A percentile compares a stretch with the other conserved stretches of the same genome.
These are phyloP conservation scores for Oscheius sp. DNA, from an alignment of 2,888 invertebrate species.

Conservation along the genomic window DNA sequence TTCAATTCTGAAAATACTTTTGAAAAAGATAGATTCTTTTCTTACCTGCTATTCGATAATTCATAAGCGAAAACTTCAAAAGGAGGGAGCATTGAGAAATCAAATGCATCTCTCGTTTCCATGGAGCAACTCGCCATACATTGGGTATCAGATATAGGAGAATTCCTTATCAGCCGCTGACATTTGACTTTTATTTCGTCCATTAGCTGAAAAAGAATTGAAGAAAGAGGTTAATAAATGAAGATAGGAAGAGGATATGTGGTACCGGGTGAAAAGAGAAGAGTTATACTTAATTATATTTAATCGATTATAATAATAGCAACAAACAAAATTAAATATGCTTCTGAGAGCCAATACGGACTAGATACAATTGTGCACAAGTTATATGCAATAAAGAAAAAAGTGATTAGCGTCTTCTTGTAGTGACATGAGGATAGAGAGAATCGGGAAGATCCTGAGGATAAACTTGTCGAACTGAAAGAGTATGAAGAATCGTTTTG, in stretches of 20 bases:
- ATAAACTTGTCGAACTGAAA: conserved; percentile 17
- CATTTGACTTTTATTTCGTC: background rate
- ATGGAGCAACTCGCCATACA: background rate
- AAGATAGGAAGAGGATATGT: background rate
- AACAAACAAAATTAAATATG: background rate
- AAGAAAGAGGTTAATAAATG: background rate
- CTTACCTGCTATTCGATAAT: background rate
- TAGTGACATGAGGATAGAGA: conserved; percentile 21
- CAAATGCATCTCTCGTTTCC: background rate
- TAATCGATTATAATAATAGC: background rate
- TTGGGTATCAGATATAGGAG: no score
- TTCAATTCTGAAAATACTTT: conserved; percentile 3
- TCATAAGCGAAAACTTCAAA: conserved; percentile 16
- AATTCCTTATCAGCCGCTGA: no score
- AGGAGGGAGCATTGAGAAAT: background rate
- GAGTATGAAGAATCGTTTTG: background rate
- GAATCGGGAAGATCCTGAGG: conserved; percentile 27
- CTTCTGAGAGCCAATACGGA: background rate
- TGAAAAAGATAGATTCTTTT: background rate
- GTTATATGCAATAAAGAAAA: background rate
- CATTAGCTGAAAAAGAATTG: background rate
- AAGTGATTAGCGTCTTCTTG: background rate
- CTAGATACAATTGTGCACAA: background rate
- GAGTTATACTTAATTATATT: background rate
- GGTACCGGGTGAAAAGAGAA: background rate